A percentile compares a stretch with the other conserved stretches of the same genome.
Evolutionary conservation across 1,140 invertebrate species (phyloP).

Genomic region (Danaus melanippus): DNA sequence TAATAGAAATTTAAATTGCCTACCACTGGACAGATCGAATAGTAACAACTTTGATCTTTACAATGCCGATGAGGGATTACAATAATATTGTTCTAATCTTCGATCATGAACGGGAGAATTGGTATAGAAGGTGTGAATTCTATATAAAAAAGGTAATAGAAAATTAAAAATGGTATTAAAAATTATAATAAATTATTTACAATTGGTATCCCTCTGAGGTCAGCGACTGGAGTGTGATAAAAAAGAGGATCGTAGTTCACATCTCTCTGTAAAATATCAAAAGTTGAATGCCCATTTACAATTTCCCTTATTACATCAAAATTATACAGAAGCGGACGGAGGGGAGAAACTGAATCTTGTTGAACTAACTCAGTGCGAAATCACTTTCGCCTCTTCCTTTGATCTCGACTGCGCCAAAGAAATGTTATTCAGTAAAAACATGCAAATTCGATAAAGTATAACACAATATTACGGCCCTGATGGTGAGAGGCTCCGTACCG

Average conservation of each 20-base stretch:
- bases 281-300: constrained; percentile 62
- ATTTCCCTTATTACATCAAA: constrained; percentile 68
- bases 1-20: constrained; percentile 57
- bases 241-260: constrained; percentile 4
- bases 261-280: constrained; percentile 45
- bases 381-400: constrained; percentile 67
- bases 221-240: constrained; percentile 6
- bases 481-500: constrained; percentile 27
- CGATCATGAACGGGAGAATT: too few relatives aligned
- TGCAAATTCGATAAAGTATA: constrained; percentile 72
- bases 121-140: too few relatives aligned
- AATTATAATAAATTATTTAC: too few relatives aligned
- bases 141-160: too few relatives aligned
- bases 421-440: constrained; percentile 72
- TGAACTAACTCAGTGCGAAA: constrained; percentile 70
- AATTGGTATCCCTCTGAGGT: too few relatives aligned
- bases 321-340: constrained; percentile 62
- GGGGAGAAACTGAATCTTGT: constrained; percentile 64
- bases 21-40: background rate
- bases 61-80: too few relatives aligned
- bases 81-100: too few relatives aligned
- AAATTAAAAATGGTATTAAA: too few relatives aligned
- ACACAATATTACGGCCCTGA: constrained; percentile 65
- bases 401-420: constrained; percentile 67
- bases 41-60: too few relatives aligned